Base-by-base conservation (phyloP, 2,797 vertebrate species). In the Silurus lanzhouensis region DNA sequence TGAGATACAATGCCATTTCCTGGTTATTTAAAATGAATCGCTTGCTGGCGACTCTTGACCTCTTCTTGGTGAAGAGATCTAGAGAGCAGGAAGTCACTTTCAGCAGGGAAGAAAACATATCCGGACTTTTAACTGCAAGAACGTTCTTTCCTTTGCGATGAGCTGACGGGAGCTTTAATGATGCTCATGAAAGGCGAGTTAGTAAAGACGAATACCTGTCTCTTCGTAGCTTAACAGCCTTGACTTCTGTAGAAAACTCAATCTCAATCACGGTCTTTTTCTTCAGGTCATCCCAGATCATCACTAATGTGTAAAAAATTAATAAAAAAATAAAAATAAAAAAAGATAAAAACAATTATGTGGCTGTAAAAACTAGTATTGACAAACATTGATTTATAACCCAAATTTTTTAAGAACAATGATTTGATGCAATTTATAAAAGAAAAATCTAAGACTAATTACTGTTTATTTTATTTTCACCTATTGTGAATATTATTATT, bases 271-370 rank as follows among this genome's bases (percentile, higher is more conserved):
- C 98, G 0, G 98, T 99, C 93, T 99, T 99, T 95, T 99, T 99
- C 93, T 99, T 99, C 91, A 99, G 93, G 91, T 99, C 98, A 78
- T 99, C 98, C 98, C 98, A 99, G 92, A 99, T 98, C 98, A 99
- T 99, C 85, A 99, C 98, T 99, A 70, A 63, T 71, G 48, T 52
- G 48, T 52, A 19, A n/a, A 75, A 81, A 12, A 25, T 1, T 27
- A 77, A 22, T 25, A 76, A 2, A 48, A 67, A 79, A 44, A 31
- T 14, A 27, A 63, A 8, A n/a, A 79, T 19, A n/a, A 19, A 46
- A 63, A 13, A 19, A 38, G 76, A 15, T 17, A 22, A 6, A 6
- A 46, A 52, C 20, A 64, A 9, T 19, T 48, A 19, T 25, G 46
- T 66, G 9, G 9, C 31, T 57, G 1, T 55, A 31, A 52, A 38